A percentile compares a stretch with the other conserved stretches of the same genome.
Conservation (phyloP, 2,797 vertebrate genomes). For the Pygocentrus nattereri region DNA sequence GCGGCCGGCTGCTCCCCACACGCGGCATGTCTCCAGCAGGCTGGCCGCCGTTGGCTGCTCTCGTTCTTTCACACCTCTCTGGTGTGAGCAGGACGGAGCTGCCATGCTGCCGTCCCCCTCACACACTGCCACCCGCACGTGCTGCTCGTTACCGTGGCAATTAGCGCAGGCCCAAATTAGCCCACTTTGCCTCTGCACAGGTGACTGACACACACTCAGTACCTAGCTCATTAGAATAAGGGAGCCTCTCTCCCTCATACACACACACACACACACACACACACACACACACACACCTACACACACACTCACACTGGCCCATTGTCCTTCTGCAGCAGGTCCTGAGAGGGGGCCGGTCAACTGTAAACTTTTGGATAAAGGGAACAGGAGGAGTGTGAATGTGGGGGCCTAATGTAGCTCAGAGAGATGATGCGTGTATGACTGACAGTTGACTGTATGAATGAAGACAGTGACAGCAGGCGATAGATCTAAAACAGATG, state of each 20-base stretch:
- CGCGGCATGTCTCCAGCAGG: conserved; percentile 81
- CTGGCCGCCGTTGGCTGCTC: conserved; percentile 81
- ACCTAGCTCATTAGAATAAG: conserved; percentile 86
- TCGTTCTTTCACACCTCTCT: conserved; percentile 82
- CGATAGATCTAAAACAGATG: too few relatives aligned
- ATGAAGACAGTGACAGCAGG: neutral
- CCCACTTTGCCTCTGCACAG: conserved; percentile 84
- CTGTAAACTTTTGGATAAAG: conserved; percentile 20
- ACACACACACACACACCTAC: conserved; percentile 23
- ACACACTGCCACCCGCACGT: conserved; percentile 77
- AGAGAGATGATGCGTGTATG: neutral
- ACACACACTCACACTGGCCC: conserved; percentile 30
- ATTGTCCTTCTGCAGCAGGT: conserved; percentile 28
- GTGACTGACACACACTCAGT: conserved; percentile 85
- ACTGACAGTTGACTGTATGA: neutral
- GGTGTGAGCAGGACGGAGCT: conserved; percentile 66
- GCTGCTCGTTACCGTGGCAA: conserved; percentile 88
- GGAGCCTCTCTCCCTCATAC: conserved; percentile 12
- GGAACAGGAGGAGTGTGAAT: conserved; percentile 5
- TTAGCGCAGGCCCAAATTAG: conserved; percentile 86
- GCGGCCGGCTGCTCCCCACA: conserved; percentile 57
- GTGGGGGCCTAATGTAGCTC: neutral
- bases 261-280: conserved; percentile 16
- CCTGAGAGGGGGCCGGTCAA: conserved; percentile 8
- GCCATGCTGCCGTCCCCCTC: conserved; percentile 79